Conservation (phyloP, 2,797 vertebrate species). For the Hydrocynus forskahlii region DNA sequence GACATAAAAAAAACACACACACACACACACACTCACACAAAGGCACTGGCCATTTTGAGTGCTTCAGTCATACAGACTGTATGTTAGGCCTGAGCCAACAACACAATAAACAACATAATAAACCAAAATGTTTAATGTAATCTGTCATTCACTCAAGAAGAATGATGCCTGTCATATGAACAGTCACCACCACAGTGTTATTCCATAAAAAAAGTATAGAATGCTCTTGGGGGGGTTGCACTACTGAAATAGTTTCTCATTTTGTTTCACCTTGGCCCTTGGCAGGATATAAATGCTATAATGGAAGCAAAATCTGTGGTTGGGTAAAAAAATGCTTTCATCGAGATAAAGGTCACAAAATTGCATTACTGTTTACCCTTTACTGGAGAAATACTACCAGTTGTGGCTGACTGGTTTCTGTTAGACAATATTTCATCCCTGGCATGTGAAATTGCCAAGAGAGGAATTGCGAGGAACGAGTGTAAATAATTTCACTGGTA, state of each 20-base stretch:
- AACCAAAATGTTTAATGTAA: background rate
- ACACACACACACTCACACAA: too few species aligned
- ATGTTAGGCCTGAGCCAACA: background rate
- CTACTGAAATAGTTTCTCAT: background rate
- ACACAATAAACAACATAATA: background rate
- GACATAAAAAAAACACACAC: background rate
- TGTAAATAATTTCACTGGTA: background rate
- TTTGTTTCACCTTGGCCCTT: slow-evolving; percentile 5
- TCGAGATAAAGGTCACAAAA: slow-evolving; percentile 49
- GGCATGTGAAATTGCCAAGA: background rate
- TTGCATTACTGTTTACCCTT: slow-evolving; percentile 34
- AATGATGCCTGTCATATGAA: background rate
- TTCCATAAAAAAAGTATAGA: background rate
- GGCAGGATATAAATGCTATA: background rate
- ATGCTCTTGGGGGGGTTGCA: background rate
- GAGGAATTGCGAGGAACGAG: background rate
- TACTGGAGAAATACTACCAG: slow-evolving; percentile 37
- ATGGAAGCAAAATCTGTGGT: background rate
- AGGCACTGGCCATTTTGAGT: background rate
- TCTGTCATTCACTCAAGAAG: background rate
- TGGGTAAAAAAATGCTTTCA: background rate
- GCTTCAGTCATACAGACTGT: background rate
- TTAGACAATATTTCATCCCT: background rate
- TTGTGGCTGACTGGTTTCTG: slow-evolving; percentile 8
- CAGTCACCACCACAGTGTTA: background rate